Evolutionary conservation across 2,888 invertebrate species (phyloP).

Genomic region (Choreutis nemorana): DNA sequence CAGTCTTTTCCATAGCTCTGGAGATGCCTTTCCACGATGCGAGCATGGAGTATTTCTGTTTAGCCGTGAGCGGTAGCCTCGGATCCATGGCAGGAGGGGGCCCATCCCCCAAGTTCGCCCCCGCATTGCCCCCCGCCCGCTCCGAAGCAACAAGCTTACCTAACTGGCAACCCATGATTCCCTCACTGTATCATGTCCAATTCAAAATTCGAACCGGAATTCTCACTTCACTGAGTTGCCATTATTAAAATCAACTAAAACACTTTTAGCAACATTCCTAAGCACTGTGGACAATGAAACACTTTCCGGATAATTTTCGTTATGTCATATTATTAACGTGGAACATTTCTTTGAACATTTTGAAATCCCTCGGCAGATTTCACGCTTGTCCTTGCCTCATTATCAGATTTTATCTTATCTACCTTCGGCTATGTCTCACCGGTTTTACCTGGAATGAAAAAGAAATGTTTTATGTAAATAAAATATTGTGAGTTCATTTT

Average conservation of each 20-base stretch:
- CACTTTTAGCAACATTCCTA: conserved; percentile 7
- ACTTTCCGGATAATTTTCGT: background rate
- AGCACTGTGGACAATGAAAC: background rate
- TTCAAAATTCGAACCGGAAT: conserved; percentile 9
- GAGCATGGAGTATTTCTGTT: conserved; percentile 87
- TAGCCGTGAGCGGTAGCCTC: conserved; percentile 81
- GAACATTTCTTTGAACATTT: background rate
- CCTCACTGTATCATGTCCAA: conserved; percentile 10
- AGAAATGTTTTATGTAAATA: too few species aligned
- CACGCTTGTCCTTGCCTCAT: background rate
- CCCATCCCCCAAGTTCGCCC: conserved; percentile 50
- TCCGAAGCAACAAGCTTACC: conserved; percentile 74
- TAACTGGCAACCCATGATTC: conserved; percentile 78
- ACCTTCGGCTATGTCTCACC: too few species aligned
- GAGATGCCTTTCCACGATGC: conserved; percentile 93
- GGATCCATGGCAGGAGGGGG: conserved; percentile 79
- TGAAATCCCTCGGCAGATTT: too few species aligned
- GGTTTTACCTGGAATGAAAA: too few species aligned
- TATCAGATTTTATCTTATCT: conserved; percentile 1
- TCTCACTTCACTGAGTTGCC: conserved; percentile 13
- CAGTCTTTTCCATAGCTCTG: conserved; percentile 87
- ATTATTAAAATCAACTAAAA: too few species aligned
- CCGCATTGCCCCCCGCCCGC: conserved; percentile 47
- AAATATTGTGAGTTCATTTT: too few species aligned
- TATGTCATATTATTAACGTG: background rate